phyloP scores from a whole-genome alignment of 2,888 invertebrate genomes.

The Aspidapion aeneum region DNA sequence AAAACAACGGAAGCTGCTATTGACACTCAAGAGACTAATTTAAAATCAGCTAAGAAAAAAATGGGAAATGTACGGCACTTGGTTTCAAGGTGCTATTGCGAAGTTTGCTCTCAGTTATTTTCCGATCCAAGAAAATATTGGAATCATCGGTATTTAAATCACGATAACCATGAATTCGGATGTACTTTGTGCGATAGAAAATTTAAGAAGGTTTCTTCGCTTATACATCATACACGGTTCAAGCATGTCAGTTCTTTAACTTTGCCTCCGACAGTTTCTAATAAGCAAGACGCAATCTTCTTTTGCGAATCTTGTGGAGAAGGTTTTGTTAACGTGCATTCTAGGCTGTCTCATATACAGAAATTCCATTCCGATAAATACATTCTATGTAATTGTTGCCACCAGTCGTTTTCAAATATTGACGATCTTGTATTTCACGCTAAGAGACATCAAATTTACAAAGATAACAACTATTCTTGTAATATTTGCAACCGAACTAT shows the following conservation, averaged over 20 bases:
- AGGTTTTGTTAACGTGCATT: slow-evolving; percentile 13
- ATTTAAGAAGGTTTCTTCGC: slow-evolving; percentile 38
- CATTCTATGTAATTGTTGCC: slow-evolving; percentile 10
- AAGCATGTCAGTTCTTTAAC: background rate
- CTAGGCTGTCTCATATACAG: slow-evolving; percentile 7
- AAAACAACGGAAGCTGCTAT: background rate
- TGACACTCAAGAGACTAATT: too few species aligned
- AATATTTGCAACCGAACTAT: slow-evolving; percentile 6
- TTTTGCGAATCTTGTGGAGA: slow-evolving; percentile 14
- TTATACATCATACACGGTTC: slow-evolving; percentile 13
- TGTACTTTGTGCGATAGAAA: slow-evolving; percentile 20
- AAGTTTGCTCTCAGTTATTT: slow-evolving; percentile 13
- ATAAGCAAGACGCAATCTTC: slow-evolving; percentile 5
- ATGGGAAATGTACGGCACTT: background rate
- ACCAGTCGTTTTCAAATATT: background rate
- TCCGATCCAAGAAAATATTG: slow-evolving; percentile 9
- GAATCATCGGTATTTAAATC: slow-evolving; percentile 12
- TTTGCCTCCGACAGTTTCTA: background rate
- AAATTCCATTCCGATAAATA: slow-evolving; percentile 7
- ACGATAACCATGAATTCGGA: slow-evolving; percentile 6
- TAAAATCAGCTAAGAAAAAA: too few species aligned
- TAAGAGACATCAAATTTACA: slow-evolving; percentile 8
- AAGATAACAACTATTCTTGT: slow-evolving; percentile 8
- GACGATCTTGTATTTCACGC: slow-evolving; percentile 17
- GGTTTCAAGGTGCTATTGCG: slow-evolving; percentile 4